A percentile compares a stretch with the other conserved stretches of the same genome.
Evolutionary conservation across 2,797 vertebrate species (phyloP).

Genomic region (Monodelphis domestica): DNA sequence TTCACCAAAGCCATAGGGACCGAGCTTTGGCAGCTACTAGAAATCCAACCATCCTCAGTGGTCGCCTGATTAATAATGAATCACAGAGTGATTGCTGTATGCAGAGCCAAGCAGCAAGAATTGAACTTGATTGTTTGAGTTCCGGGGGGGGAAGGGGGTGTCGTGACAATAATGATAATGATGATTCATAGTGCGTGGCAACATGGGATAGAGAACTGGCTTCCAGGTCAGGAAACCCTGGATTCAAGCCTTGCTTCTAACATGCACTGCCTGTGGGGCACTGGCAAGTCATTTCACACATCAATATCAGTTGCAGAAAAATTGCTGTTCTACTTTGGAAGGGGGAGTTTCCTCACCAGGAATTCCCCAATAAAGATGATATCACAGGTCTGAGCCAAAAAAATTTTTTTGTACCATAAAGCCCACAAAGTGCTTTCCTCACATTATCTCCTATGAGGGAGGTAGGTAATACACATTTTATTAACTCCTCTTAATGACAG

Average conservation of each 20-base stretch:
- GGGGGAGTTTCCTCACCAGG: neutral
- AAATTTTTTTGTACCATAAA: neutral
- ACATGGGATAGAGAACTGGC: neutral
- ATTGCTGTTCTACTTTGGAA: neutral
- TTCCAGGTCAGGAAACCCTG: neutral
- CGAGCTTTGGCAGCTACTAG: neutral
- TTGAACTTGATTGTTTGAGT: neutral
- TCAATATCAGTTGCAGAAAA: neutral
- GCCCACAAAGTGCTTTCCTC: neutral
- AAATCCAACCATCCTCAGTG: neutral
- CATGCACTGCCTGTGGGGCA: neutral
- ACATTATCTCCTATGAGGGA: neutral
- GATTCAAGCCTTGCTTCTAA: neutral
- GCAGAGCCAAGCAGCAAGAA: neutral
- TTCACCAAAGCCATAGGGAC: neutral
- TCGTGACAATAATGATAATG: neutral
- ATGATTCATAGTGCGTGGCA: neutral
- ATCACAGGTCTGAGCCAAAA: neutral
- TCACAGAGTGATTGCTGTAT: neutral
- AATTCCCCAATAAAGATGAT: neutral
- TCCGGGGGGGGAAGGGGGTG: neutral
- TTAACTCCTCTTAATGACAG: neutral
- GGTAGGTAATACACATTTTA: neutral
- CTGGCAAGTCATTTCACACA: neutral
- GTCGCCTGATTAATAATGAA: neutral